These are phyloP conservation scores for Ctenodactylus gundi DNA, from an alignment of 2,113 vertebrate species.

Conservation along the genomic window DNA sequence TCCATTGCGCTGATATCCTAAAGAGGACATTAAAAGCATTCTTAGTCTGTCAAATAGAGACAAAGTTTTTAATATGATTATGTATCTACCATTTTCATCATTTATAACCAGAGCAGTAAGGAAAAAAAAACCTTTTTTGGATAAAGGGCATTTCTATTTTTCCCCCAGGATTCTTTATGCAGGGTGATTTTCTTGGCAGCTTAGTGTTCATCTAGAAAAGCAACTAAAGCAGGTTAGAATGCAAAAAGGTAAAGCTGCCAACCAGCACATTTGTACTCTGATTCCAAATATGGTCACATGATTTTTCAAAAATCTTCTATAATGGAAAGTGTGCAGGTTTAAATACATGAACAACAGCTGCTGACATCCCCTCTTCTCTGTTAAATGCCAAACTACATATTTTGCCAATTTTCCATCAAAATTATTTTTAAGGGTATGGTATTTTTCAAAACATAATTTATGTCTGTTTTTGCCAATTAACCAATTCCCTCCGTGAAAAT, in stretches of 20 bases:
- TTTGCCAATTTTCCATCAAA: conserved; percentile 65
- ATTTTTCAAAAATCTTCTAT: conserved; percentile 68
- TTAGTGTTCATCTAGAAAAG: conserved; percentile 61
- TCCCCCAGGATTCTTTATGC: conserved; percentile 54
- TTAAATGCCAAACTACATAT: conserved; percentile 33
- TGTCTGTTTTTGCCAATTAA: conserved; percentile 39
- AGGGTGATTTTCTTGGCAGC: conserved; percentile 63
- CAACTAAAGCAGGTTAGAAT: conserved; percentile 54
- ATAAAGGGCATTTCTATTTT: conserved; percentile 40
- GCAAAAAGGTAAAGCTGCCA: conserved; percentile 56
- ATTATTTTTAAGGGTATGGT: conserved; percentile 64
- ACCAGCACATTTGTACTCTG: conserved; percentile 43
- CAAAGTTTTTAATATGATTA: conserved; percentile 7
- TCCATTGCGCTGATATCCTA: conserved; percentile 98
- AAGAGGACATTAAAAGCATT: conserved; percentile 51
- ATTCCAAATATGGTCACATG: conserved; percentile 74
- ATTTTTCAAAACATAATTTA: conserved; percentile 43
- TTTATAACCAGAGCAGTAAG: conserved; percentile 52
- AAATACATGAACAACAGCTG: conserved; percentile 59
- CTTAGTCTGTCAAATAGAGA: conserved; percentile 21
- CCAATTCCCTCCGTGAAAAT: conserved; percentile 28
- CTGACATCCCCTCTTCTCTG: conserved; percentile 46
- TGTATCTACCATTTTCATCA: conserved; percentile 29
- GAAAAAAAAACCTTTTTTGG: conserved; percentile 49
- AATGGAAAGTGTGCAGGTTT: conserved; percentile 52